These are phyloP conservation scores for Oryzias sinensis DNA, from an alignment of 2,797 vertebrate genomes.

Conservation along the genomic window DNA sequence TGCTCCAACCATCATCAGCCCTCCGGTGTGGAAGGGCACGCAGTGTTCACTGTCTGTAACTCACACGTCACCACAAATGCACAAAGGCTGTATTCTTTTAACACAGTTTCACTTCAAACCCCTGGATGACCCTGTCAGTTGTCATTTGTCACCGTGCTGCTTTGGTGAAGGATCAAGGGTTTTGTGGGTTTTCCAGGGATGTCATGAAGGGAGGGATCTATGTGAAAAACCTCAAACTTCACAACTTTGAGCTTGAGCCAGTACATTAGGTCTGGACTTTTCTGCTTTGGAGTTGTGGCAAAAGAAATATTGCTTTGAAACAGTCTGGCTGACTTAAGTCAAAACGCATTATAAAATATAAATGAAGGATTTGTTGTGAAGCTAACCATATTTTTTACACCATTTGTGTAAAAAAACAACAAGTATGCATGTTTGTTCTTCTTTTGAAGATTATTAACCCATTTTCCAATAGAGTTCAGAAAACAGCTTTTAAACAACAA, in stretches of 20 bases:
- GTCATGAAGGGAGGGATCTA: conserved; percentile 35
- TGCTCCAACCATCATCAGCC: conserved; percentile 45
- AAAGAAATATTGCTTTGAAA: conserved; percentile 13
- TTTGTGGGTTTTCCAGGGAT: conserved; percentile 36
- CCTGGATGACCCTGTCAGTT: conserved; percentile 28
- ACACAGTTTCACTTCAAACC: conserved; percentile 31
- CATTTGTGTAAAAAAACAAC: not conserved
- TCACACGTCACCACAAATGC: conserved; percentile 9
- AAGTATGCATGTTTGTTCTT: not conserved
- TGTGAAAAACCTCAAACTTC: conserved; percentile 31
- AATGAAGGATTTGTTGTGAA: not conserved
- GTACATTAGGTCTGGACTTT: conserved; percentile 11
- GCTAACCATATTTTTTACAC: too few species aligned
- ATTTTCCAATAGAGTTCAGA: conserved; percentile 2
- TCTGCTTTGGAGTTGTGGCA: not conserved
- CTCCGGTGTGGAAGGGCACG: conserved; percentile 55
- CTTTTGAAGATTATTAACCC: not conserved
- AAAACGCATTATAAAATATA: not conserved
- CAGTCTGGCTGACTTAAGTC: conserved; percentile 2
- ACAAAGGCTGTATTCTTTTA: conserved; percentile 39
- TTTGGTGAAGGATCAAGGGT: conserved; percentile 50
- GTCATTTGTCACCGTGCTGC: conserved; percentile 32
- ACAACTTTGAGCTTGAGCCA: conserved; percentile 20
- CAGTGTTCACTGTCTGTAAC: conserved; percentile 27
- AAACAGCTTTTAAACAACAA: conserved; percentile 1